Base-by-base conservation (phyloP, 2,113 vertebrate genomes). In the Chionodraco myersi region DNA sequence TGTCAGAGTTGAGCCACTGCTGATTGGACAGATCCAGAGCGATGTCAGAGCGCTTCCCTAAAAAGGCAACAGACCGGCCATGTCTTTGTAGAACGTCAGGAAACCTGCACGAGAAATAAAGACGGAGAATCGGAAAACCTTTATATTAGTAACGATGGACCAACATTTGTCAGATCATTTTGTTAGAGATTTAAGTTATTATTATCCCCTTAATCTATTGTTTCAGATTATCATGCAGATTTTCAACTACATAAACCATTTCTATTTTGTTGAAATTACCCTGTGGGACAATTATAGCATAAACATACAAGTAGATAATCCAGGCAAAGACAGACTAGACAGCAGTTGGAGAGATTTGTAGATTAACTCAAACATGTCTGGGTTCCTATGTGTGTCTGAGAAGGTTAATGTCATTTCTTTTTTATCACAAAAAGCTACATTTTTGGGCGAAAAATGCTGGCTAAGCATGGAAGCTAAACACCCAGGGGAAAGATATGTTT, bases 1-100 rank as follows among this genome's bases (percentile, higher is more conserved):
- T 95, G 92, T 98, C 95, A 57, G 95, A 95, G 77, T 68, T 62
- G 75, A 82, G 89, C 95, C 93, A 93, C 53, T 84, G 84, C 81
- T 91, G 92, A 72, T 81, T 82, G 77, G 94, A 93, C 87, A 86
- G 86, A 21, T 84, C 73, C 10, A 90, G 70, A 1, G 75, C 51
- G 10, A 81, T 18, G 49, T 88, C 79, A 3, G 71, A 81, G 1
- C 94, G 90, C 84, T 63, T 88, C 54, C 95, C 93, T 64, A 96
- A 62, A 78, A 94, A 94, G 54, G 93, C 81, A 0, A 92, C 93
- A 0, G 96, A 94, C 56, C 86, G 94, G 82, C 95, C 93, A 4
- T 88, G 56, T 53, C 79, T 85, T 21, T 92, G 88, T 64, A 98
- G 88, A 15, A 91, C 79, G 53, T 96, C 95, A 61, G 93, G 87